Evolutionary conservation across 2,888 invertebrate species (phyloP).

Genomic region (Scaptomyza caliginosa): DNA sequence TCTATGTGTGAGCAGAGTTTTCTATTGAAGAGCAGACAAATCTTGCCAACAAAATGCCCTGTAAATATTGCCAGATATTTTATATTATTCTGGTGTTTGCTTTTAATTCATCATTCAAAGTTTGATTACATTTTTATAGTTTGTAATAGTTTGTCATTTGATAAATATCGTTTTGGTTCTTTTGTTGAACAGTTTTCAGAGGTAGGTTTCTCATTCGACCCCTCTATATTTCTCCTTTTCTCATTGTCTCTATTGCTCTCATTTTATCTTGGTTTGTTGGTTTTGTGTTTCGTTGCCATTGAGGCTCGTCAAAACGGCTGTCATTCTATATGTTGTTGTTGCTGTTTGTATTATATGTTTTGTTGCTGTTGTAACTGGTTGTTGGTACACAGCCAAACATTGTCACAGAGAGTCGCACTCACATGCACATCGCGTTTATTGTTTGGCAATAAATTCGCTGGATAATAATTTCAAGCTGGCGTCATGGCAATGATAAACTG

Average conservation of each 20-base stretch:
- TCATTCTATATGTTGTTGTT: slow-evolving; percentile 44
- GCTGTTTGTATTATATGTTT: slow-evolving; percentile 15
- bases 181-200: too few species aligned
- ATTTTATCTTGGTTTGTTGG: slow-evolving; percentile 25
- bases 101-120: slow-evolving; percentile 1
- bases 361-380: slow-evolving; percentile 28
- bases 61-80: neutral
- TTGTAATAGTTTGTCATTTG: too few species aligned
- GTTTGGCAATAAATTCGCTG: slow-evolving; percentile 80
- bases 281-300: slow-evolving; percentile 28
- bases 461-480: slow-evolving; percentile 82
- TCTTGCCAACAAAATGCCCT: slow-evolving; percentile 15
- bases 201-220: too few species aligned
- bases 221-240: neutral
- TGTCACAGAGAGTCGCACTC: slow-evolving; percentile 25
- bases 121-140: too few species aligned
- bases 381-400: slow-evolving; percentile 57
- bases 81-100: neutral
- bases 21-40: slow-evolving; percentile 5
- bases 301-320: slow-evolving; percentile 63
- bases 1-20: neutral
- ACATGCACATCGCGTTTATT: slow-evolving; percentile 66
- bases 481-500: slow-evolving; percentile 82
- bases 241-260: neutral
- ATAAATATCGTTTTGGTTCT: too few species aligned